Percentiles rank a stretch among this genome's conserved stretches.
These are phyloP conservation scores for Drosophila merina DNA, from an alignment of 2,888 invertebrate species.

Conservation along the genomic window DNA sequence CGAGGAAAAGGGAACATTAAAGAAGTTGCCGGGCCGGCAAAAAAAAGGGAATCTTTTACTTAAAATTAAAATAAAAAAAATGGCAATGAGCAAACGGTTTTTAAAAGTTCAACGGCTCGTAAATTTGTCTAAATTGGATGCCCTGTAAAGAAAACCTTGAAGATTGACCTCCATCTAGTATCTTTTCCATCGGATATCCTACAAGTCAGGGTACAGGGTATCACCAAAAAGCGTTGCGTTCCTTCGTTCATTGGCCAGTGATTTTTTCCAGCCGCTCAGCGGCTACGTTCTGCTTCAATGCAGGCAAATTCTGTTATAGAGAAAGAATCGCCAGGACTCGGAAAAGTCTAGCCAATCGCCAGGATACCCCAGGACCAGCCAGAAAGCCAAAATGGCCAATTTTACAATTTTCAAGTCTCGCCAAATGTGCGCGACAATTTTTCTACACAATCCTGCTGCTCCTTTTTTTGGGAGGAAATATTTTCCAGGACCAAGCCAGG, in stretches of 20 bases:
- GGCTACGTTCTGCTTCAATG: conserved; percentile 78
- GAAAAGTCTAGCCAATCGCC: conserved; percentile 44
- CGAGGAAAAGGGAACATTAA: conserved; percentile 27
- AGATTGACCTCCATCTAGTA: too few species aligned
- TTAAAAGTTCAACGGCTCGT: conserved; percentile 60
- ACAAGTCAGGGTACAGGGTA: conserved; percentile 15
- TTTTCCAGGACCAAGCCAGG: not conserved
- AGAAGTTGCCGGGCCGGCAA: conserved; percentile 4
- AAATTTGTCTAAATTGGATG: conserved; percentile 45
- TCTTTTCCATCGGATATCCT: too few species aligned
- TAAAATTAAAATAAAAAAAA: conserved; percentile 68
- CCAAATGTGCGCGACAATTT: conserved; percentile 61
- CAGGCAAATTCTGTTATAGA: conserved; percentile 75
- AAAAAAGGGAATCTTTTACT: conserved; percentile 69
- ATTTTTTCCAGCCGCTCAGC: conserved; percentile 67
- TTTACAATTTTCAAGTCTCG: conserved; percentile 69
- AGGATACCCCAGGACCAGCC: conserved; percentile 47
- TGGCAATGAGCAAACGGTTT: conserved; percentile 69
- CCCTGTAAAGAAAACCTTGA: not conserved
- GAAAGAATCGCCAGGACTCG: conserved; percentile 17
- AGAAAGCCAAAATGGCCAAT: conserved; percentile 78
- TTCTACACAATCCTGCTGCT: conserved; percentile 68
- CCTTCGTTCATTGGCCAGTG: conserved; percentile 49
- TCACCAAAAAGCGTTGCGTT: conserved; percentile 47
- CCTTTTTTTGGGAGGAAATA: not conserved